Base-by-base conservation (phyloP, 2,888 invertebrate genomes). In the Myopa testacea region DNA sequence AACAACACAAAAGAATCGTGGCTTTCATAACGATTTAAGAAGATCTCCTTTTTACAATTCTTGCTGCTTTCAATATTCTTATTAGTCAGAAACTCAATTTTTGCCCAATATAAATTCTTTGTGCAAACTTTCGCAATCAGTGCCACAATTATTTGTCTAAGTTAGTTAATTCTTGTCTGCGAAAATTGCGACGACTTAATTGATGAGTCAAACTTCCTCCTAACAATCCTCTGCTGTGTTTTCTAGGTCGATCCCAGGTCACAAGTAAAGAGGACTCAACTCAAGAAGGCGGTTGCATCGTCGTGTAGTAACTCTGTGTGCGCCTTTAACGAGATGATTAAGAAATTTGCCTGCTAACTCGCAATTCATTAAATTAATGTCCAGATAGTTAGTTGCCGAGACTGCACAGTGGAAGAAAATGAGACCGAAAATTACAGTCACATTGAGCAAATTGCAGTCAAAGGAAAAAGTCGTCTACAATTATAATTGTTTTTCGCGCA, bases 271-370 rank as follows among this genome's bases (percentile, higher is more conserved):
- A 50, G 40, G 45, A 26, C 45, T 12, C 69, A 45, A 45, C 19
- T 40, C 50, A 12, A 52, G 52, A 69, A 26, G 19, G 52, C 50
- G 19, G 4, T 45, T 45, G 45, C 68, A n/a, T 19, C 68, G 19
- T 38, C 1, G n/a, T 62, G 4, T 26, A 16, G 10, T 16, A 16
- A 16, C 71, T 55, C 34, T 34, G 52, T 26, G 26, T 55, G 38
- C 10, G 52, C 68, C 62, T 62, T 60, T 60, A 76, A 60, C 76
- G 62, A 69, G 69, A 45, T 76, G 76, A 69, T 76, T 76, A 76
- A 40, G 62, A 76, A 69, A 69, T 74, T 65, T 74, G 50, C n/a
- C 65, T 63, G 50, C 34, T 45, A 40, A 65, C 50, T 14, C 50
- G 63, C 34, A 8, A 63, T 74, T 65, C 63, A 65, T 65, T 19